Conservation (phyloP, 2,888 invertebrate species). For the Listrodromus nycthemerus region DNA sequence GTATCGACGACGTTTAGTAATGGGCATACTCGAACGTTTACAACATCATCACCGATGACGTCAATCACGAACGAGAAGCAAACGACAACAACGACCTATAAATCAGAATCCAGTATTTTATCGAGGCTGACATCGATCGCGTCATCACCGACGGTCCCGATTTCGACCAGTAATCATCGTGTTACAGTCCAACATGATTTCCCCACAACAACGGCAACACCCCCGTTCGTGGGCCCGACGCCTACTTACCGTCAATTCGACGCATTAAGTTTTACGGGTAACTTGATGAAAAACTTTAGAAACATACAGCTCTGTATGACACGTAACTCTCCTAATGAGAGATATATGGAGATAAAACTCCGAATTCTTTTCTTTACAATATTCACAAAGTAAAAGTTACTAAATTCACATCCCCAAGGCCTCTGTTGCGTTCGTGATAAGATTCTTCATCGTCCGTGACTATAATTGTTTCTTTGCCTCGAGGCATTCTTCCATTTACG, state of each 20-base stretch:
- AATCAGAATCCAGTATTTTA: neutral
- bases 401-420: neutral
- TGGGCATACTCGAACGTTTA: constrained; percentile 8
- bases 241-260: constrained; percentile 38
- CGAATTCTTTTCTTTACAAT: neutral
- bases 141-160: neutral
- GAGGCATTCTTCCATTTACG: too few relatives aligned
- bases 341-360: neutral
- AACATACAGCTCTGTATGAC: neutral
- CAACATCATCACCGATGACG: neutral
- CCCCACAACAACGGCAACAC: constrained; percentile 38
- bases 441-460: too few relatives aligned
- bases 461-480: too few relatives aligned
- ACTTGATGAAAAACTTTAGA: neutral
- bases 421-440: too few relatives aligned
- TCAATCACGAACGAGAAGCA: neutral
- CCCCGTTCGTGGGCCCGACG: constrained; percentile 14
- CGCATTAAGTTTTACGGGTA: constrained; percentile 49
- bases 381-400: neutral
- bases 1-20: neutral
- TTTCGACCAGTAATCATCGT: neutral
- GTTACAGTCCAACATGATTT: neutral
- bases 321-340: neutral
- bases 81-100: neutral
- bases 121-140: constrained; percentile 3